Conservation (phyloP, 2,888 invertebrate genomes). For the Clunio marinus region DNA sequence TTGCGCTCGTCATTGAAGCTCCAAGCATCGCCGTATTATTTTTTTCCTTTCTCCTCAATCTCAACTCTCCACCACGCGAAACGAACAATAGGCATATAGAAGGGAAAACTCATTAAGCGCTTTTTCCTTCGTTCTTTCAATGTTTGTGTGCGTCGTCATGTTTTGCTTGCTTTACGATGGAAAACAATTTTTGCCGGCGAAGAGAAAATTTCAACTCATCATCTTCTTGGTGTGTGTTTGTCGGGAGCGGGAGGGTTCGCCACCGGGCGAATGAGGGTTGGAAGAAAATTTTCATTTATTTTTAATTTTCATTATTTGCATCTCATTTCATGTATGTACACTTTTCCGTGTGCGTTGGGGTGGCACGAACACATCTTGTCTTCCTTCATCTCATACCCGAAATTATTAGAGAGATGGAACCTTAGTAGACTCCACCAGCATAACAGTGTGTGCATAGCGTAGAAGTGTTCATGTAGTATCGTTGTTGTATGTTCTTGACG, state of each 20-base stretch:
- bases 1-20: neutral
- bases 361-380: no score
- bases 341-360: no score
- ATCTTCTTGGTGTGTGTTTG: constrained; percentile 19
- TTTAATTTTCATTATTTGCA: constrained; percentile 39
- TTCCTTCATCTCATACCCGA: neutral
- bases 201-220: neutral
- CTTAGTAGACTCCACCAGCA: no score
- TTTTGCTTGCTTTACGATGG: neutral
- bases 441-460: no score
- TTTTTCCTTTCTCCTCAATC: neutral
- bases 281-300: constrained; percentile 33
- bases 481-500: neutral
- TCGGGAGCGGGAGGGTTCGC: no score
- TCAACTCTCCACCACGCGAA: neutral
- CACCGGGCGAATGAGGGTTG: neutral
- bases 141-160: neutral
- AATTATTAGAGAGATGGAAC: no score
- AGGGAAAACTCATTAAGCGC: constrained; percentile 11
- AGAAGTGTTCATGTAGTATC: no score
- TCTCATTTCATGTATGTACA: constrained; percentile 30
- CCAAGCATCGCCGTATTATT: neutral
- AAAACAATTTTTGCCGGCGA: neutral
- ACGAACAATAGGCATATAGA: neutral
- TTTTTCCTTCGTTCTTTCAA: neutral